A percentile compares a stretch with the other conserved stretches of the same genome.
Conservation (phyloP, 1,140 invertebrate genomes). For the Drosophila sechellia region DNA sequence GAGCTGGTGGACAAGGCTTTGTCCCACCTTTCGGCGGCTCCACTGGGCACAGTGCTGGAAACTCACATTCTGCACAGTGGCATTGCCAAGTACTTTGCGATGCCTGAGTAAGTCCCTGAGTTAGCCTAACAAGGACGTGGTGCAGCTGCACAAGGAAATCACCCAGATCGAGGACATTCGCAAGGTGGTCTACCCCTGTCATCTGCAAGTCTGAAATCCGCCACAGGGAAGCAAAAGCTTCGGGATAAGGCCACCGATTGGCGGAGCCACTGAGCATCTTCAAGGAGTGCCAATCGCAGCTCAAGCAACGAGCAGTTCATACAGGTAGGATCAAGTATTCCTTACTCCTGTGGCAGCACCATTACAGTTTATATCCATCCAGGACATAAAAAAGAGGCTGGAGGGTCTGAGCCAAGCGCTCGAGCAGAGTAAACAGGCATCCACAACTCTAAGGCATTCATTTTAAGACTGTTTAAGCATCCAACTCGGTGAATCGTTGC, state of each 20-base stretch:
- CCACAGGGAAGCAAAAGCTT: conserved; percentile 24
- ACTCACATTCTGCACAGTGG: conserved; percentile 78
- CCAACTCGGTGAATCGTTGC: conserved; percentile 69
- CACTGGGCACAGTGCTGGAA: conserved; percentile 66
- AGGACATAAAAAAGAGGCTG: conserved; percentile 67
- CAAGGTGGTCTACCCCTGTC: conserved; percentile 79
- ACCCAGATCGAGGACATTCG: conserved; percentile 75
- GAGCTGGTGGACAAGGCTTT: conserved; percentile 72
- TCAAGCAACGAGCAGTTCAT: conserved; percentile 67
- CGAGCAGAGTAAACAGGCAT: conserved; percentile 48
- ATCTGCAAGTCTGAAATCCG: conserved; percentile 35
- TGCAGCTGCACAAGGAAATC: conserved; percentile 60
- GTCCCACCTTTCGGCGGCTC: conserved; percentile 72
- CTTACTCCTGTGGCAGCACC: too few relatives aligned
- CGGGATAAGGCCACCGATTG: conserved; percentile 72
- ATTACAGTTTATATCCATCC: too few relatives aligned
- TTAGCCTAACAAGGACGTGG: conserved; percentile 74
- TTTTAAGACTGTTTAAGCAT: conserved; percentile 70
- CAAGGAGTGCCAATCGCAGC: conserved; percentile 62
- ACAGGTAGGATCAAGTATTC: conserved; percentile 4
- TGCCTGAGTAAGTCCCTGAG: conserved; percentile 52
- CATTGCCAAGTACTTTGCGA: conserved; percentile 77
- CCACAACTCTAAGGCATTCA: conserved; percentile 64
- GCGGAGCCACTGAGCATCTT: conserved; percentile 61
- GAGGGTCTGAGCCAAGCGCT: conserved; percentile 51